Conservation (phyloP, 2,797 vertebrate species). For the Triplophysa yarkandensis region DNA sequence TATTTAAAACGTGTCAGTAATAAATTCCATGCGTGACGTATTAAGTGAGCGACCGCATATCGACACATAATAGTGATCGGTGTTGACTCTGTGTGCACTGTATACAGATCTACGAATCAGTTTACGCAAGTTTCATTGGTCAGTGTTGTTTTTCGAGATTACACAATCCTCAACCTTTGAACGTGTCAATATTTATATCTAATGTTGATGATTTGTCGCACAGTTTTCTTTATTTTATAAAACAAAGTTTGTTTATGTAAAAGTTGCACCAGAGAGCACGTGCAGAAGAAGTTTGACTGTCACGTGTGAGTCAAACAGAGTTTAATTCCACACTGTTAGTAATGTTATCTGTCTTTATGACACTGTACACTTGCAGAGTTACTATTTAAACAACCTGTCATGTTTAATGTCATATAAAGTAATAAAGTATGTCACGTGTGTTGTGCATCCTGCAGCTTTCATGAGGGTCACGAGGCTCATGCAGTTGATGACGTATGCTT, state of each 20-base stretch:
- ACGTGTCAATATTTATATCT: conserved; percentile 6
- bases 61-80: neutral
- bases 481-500: no score
- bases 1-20: neutral
- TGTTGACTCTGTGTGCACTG: neutral
- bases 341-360: no score
- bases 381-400: no score
- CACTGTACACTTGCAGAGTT: no score
- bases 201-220: neutral
- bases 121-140: neutral
- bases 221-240: neutral
- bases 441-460: conserved; percentile 20
- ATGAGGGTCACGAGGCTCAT: conserved; percentile 33
- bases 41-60: neutral
- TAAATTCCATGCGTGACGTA: neutral
- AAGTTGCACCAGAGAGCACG: neutral
- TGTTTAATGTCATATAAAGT: conserved; percentile 5
- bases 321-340: no score
- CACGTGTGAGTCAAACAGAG: no score
- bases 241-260: neutral
- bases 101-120: neutral
- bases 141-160: neutral
- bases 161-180: neutral
- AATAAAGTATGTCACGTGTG: conserved; percentile 26
- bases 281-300: conserved; percentile 19